Conservation (phyloP, 2,888 invertebrate species). For the Epistrophe eligans region DNA sequence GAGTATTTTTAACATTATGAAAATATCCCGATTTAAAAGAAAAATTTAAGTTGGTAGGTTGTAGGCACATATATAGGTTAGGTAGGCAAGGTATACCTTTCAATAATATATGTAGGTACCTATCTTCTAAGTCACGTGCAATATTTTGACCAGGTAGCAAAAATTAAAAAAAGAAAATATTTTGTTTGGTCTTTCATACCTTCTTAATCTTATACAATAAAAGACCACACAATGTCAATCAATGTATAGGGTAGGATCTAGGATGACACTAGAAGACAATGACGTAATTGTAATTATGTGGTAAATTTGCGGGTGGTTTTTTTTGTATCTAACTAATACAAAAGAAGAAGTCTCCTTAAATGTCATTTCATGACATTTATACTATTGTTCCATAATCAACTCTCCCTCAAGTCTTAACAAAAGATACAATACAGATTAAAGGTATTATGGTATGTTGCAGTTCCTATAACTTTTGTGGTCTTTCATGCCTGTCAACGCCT, state of each 20-base stretch:
- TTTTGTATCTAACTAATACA: background rate
- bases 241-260: background rate
- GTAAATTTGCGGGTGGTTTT: conserved; percentile 63
- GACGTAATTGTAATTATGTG: conserved; percentile 69
- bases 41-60: too few species aligned
- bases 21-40: too few species aligned
- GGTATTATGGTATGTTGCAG: background rate
- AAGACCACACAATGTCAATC: conserved; percentile 66
- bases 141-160: too few species aligned
- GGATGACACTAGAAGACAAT: conserved; percentile 46
- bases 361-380: conserved; percentile 65
- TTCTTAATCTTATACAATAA: background rate
- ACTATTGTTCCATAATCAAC: conserved; percentile 61
- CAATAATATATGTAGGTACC: too few species aligned
- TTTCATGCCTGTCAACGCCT: conserved; percentile 61
- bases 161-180: too few species aligned
- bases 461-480: conserved; percentile 23
- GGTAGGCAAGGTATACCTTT: too few species aligned
- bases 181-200: too few species aligned
- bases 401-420: background rate
- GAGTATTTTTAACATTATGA: too few species aligned
- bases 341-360: background rate
- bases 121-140: too few species aligned
- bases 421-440: background rate
- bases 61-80: too few species aligned